Base-by-base conservation (phyloP, 1,140 invertebrate genomes). In the Pseudomyrmex flavicornis region DNA sequence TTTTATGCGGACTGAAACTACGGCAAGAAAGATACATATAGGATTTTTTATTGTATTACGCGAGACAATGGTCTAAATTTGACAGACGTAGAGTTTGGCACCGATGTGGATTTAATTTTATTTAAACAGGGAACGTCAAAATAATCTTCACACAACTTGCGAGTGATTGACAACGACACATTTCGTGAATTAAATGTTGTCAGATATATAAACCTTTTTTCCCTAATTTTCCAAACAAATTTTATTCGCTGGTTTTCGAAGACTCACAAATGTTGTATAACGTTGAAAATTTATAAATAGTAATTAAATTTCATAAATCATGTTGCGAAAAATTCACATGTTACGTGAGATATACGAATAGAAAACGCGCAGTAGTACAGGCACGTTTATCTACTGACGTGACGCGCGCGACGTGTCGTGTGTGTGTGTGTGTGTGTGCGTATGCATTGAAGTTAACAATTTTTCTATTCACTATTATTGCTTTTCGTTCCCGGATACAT, bases 401-500 rank as follows among this genome's bases (percentile, higher is more conserved):
- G 20, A 15, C 22, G 48, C 26, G 63, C 13, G 63, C 17, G n/a
- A 8, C 61, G 17, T n/a, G 13, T 61, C 59, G 20, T 5, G 17
- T 10, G 58, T 22, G 5, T 13, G 35, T 46, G 17, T 17, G 17
- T 17, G 17, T 17, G 17, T 17, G 35, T 35, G 35, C 1, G 35
- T 7, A 5, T 10, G 15, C n/a, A 20, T 52, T 59, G 5, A 44
- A 20, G n/a, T 8, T 13, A 46, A 66, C 61, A 76, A 69, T 56
- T 69, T 56, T 77, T 46, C n/a, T 17, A 66, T 54, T 68, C n/a
- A 62, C 35, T 52, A 46, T 77, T 26, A 69, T 58, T 17, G 35
- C 17, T 68, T 68, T 22, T 26, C 63, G 10, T 56, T 17, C 50
- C 50, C 17, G 10, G 13, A 77, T 26, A 54, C 56, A 77, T 56